phyloP scores from a whole-genome alignment of 2,113 vertebrate species.

The Anoura caudifer region DNA sequence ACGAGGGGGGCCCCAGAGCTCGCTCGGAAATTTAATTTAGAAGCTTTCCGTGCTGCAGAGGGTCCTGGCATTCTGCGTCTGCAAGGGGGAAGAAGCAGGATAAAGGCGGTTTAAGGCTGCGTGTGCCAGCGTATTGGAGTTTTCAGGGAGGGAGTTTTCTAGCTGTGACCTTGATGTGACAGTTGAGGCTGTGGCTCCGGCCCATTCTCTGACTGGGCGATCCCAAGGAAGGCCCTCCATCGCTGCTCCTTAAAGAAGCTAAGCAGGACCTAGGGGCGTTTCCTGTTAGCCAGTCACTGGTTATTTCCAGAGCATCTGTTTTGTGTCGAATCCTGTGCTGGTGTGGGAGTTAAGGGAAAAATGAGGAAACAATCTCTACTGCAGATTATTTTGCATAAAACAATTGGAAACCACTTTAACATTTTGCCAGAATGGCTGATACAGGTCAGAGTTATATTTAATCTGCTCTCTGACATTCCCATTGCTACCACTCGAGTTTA shows the following conservation, averaged over 20 bases:
- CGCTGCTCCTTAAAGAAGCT: neutral
- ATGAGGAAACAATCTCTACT: neutral
- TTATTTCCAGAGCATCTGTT: neutral
- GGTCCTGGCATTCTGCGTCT: neutral
- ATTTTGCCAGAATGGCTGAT: neutral
- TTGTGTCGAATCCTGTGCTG: neutral
- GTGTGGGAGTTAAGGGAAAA: neutral
- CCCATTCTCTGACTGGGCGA: neutral
- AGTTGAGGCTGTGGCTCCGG: neutral
- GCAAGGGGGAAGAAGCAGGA: neutral
- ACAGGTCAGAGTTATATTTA: neutral
- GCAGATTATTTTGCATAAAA: neutral
- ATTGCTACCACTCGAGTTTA: neutral
- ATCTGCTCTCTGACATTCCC: neutral
- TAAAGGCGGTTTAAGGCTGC: neutral
- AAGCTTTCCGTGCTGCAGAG: neutral
- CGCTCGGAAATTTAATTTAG: neutral
- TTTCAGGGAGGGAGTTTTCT: neutral
- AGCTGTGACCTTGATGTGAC: neutral
- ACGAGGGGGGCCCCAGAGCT: neutral
- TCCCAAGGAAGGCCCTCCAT: neutral
- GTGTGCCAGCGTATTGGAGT: neutral
- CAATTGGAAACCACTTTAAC: neutral
- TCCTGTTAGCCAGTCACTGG: neutral
- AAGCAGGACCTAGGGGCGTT: neutral